Base-by-base conservation (phyloP, 92 coral and sea anemone genomes). In the Epizoanthus fatuus region DNA sequence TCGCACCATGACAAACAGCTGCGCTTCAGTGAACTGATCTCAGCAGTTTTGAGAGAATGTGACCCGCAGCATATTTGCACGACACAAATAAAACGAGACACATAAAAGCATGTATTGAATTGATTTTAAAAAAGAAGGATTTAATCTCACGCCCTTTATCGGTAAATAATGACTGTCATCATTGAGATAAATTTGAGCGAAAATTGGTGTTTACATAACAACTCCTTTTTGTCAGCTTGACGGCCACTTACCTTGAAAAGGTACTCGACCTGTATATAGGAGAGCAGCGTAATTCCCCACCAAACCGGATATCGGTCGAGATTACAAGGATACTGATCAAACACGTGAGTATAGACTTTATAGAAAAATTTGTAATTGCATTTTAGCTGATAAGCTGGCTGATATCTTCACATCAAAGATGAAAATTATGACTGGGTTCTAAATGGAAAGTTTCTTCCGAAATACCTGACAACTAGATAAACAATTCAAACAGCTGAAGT, bases 291-390 rank as follows among this genome's bases (percentile, higher is more conserved):
- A 22, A 56, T 75, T 39, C 37, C 14, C n/a, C 67, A 10, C 64
- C 12, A 20, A 72, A 49, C 62, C n/a, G 78, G 62, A 47, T 52
- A 20, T 49, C 35, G 49, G 16, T 58, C 52, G 60, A 75, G 67
- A 25, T 44, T 19, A 25, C 35, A 25, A 8, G 16, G 62, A 40
- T 29, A 2, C 32, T 60, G 2, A 6, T 66, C 72, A 37, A 66
- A 7, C 72, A 37, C 38, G 17, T 66, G 72, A 9, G 72, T 37
- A 66, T 12, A 11, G 49, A 14, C 40, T 66, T 65, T 66, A 15
- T 6, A 42, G 38, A 35, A 5, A 66, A 37, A 17, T 66, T 37
- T 14, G 40, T 13, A 66, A 37, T 14, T 37, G 6, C 13, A 37
- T 32, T 63, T 63, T 20, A 6, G 22, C 53, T 12, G 72, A 5